Base-by-base conservation (phyloP, 1,140 invertebrate genomes). In the Rhopalosiphum maidis region DNA sequence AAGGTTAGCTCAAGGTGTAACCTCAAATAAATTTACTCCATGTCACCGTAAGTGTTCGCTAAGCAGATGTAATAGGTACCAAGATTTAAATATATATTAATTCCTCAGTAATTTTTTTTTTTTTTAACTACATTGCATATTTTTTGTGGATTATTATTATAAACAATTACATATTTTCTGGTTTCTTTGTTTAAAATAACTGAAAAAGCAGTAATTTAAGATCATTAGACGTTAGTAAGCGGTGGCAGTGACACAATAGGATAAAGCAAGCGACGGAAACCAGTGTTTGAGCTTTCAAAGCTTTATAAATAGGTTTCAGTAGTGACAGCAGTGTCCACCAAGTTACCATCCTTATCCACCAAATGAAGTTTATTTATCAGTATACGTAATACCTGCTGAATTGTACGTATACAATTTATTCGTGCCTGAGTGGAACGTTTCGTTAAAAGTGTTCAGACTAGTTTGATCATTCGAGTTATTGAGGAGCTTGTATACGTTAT, bases 391-490 rank as follows among this genome's bases (percentile, higher is more conserved):
- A 83, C 77, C 77, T 83, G 77, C 91, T 86, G 91, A 85, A 43
- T 68, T 90, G 35, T 54, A 93, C 7, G 82, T 86, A 22, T 93
- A 93, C 82, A 93, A 35, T 93, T 93, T 93, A 93, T 93, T 93
- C 41, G 91, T 93, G 35, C 82, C 91, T 0, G 82, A 93, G 43
- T 93, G 91, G 7, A 93, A 93, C 4, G 91, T 93, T 86, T 93
- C 91, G 21, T 93, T 93, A 93, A 93, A 93, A 93, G 68, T n/a
- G 15, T 83, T 93, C 22, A 93, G 30, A 86, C 82, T 93, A 86
- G n/a, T 93, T 51, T 93, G 68, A 23, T 93, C 91, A 21, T 55
- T 86, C 2, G 77, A 93, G 37, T 86, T 93, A 82, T 93, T 93
- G 55, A 93, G 82, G 43, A 93, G 82, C 15, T 85, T 93, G 48